Percentiles rank a stretch among this genome's conserved stretches.
These are phyloP conservation scores for Rhea americana DNA, from an alignment of 2,113 vertebrate species.

Conservation along the genomic window DNA sequence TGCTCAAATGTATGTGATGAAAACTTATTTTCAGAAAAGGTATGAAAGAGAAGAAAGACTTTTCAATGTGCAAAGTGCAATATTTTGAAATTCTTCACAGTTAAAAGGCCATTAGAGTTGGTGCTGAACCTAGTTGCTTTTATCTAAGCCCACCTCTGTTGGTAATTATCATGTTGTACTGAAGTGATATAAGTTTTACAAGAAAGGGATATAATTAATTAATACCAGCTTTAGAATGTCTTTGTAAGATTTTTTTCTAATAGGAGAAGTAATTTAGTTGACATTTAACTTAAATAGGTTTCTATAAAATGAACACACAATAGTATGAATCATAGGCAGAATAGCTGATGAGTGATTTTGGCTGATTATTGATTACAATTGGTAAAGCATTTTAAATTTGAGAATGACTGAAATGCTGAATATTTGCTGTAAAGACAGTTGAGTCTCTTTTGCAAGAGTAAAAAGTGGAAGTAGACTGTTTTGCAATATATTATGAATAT, in stretches of 20 bases:
- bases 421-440: neutral
- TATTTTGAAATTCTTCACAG: neutral
- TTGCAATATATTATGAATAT: neutral
- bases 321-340: neutral
- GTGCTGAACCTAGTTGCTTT: neutral
- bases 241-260: neutral
- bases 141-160: rapidly evolving
- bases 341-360: neutral
- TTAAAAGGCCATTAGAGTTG: neutral
- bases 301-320: neutral
- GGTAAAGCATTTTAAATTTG: neutral
- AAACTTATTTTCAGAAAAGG: neutral
- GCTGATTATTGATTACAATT: neutral
- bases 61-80: neutral
- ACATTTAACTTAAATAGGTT: neutral
- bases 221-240: neutral
- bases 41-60: neutral
- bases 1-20: neutral
- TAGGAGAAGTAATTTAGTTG: neutral
- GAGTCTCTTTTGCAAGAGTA: neutral
- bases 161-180: neutral
- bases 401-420: neutral
- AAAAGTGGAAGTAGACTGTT: neutral
- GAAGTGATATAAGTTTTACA: neutral
- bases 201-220: neutral